phyloP scores from a whole-genome alignment of 2,113 vertebrate genomes.

The Tinamus guttatus region DNA sequence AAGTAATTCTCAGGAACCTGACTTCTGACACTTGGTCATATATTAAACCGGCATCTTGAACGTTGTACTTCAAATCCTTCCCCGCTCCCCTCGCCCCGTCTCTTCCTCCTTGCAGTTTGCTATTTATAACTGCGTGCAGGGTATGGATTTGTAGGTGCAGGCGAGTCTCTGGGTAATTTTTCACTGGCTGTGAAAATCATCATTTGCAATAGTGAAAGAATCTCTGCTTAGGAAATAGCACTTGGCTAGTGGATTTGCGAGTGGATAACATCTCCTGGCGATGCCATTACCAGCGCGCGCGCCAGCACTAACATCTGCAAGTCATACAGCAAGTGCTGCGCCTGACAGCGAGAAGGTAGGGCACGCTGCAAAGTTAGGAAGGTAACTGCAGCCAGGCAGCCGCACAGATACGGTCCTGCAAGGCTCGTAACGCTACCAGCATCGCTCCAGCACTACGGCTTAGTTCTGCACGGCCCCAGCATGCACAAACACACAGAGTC shows the following conservation, averaged over 20 bases:
- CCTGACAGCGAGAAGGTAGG: background rate
- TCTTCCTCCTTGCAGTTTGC: slow-evolving; percentile 11
- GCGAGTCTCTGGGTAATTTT: slow-evolving; percentile 27
- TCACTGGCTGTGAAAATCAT: slow-evolving; percentile 41
- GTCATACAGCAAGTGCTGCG: slow-evolving; percentile 11
- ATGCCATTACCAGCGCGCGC: slow-evolving; percentile 13
- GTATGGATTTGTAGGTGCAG: slow-evolving; percentile 19
- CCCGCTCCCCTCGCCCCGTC: background rate
- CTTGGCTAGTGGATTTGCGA: slow-evolving; percentile 7
- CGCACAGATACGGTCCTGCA: background rate
- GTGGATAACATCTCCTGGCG: slow-evolving; percentile 49
- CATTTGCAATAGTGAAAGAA: slow-evolving; percentile 37
- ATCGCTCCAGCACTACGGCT: background rate
- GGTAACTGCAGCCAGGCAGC: background rate
- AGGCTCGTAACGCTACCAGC: background rate
- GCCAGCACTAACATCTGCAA: slow-evolving; percentile 42
- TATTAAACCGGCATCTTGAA: slow-evolving; percentile 86
- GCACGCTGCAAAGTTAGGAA: background rate
- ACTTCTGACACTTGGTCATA: slow-evolving; percentile 87
- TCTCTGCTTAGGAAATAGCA: slow-evolving; percentile 28
- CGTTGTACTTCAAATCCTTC: slow-evolving; percentile 80
- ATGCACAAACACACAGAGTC: background rate
- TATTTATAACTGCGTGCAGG: slow-evolving; percentile 62
- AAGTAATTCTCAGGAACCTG: slow-evolving; percentile 82
- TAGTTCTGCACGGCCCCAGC: rapidly evolving